Conservation (phyloP, 2,797 vertebrate species). For the Nyctalus aviator region DNA sequence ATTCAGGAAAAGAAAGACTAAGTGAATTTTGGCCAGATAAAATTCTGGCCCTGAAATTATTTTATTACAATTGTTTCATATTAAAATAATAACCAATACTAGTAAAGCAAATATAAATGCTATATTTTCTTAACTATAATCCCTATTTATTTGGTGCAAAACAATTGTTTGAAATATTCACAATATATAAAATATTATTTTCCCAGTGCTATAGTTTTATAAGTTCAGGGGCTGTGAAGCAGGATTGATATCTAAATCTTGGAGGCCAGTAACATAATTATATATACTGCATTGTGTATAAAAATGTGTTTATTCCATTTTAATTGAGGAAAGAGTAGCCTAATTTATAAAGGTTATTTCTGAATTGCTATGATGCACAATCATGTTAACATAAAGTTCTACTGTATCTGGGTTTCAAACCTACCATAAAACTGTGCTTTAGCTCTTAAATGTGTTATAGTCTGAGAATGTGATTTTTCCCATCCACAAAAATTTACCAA, state of each 20-base stretch:
- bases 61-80: neutral
- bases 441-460: neutral
- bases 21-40: neutral
- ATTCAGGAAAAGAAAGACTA: neutral
- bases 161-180: neutral
- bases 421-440: neutral
- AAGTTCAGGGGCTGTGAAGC: neutral
- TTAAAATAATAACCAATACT: neutral
- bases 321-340: neutral
- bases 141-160: neutral
- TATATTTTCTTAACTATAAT: neutral
- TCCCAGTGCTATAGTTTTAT: neutral
- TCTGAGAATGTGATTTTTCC: neutral
- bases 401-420: neutral
- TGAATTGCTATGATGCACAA: neutral
- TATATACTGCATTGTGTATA: neutral
- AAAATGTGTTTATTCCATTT: neutral
- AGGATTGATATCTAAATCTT: neutral
- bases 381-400: neutral
- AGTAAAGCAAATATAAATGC: conserved; percentile 19
- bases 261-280: neutral
- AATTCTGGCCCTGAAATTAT: neutral
- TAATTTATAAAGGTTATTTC: neutral
- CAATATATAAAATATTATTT: neutral
- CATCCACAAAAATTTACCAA: neutral